These are phyloP conservation scores for Hyles euphorbiae DNA, from an alignment of 1,140 invertebrate genomes.

Conservation along the genomic window DNA sequence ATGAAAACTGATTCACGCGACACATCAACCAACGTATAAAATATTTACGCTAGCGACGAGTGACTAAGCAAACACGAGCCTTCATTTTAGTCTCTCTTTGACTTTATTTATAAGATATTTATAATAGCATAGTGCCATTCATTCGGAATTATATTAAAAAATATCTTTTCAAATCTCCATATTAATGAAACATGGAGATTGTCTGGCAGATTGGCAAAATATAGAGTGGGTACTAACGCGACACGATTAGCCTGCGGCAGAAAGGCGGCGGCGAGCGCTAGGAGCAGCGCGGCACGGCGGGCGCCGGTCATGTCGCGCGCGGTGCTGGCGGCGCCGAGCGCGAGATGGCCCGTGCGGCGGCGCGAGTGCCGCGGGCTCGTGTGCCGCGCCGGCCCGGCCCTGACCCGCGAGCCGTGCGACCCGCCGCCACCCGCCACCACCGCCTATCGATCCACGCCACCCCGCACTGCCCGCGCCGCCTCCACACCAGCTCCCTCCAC, in stretches of 20 bases:
- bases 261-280: constrained; percentile 23
- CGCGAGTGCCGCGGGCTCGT: constrained; percentile 14
- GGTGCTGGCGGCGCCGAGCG: constrained; percentile 13
- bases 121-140: neutral
- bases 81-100: no score
- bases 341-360: constrained; percentile 1
- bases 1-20: neutral
- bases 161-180: neutral
- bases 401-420: constrained; percentile 1
- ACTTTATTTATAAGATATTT: neutral
- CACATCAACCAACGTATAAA: no score
- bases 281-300: constrained; percentile 22
- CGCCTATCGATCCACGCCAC: constrained; percentile 7
- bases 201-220: neutral
- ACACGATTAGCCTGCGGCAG: constrained; percentile 24
- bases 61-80: no score
- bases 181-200: neutral
- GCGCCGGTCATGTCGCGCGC: constrained; percentile 19
- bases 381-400: constrained; percentile 4
- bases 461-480: neutral
- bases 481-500: neutral
- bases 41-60: no score
- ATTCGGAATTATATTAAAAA: neutral
- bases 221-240: constrained; percentile 15
- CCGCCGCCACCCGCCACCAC: constrained; percentile 2